Percentiles rank a stretch among this genome's conserved stretches.
Evolutionary conservation across 2,113 vertebrate species (phyloP).

Genomic region (Dromas ardeola): DNA sequence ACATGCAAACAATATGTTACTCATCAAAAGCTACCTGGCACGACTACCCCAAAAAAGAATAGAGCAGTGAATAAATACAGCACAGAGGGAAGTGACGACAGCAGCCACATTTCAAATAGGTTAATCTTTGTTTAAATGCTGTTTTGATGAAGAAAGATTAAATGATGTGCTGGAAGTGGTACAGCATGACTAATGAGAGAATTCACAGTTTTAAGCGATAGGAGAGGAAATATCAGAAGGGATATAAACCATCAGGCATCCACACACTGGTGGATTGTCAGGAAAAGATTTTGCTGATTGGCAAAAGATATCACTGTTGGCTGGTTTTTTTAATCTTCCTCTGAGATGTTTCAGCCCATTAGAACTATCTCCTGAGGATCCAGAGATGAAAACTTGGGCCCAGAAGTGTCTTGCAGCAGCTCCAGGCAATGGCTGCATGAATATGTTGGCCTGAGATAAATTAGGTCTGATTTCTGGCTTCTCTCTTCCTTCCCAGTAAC

Average conservation of each 20-base stretch:
- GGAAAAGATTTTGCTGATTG: not conserved
- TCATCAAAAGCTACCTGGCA: constrained; percentile 55
- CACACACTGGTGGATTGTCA: not conserved
- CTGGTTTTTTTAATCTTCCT: not conserved
- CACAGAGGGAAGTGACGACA: constrained; percentile 7
- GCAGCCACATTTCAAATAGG: constrained; percentile 1
- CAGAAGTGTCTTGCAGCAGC: not conserved
- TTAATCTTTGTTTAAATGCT: constrained; percentile 14
- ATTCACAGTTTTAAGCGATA: not conserved
- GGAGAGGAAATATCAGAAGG: not conserved
- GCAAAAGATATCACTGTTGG: not conserved
- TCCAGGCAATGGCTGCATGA: not conserved
- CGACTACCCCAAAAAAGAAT: not conserved
- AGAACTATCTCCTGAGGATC: not conserved
- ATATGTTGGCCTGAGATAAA: not conserved
- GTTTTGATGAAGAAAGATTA: constrained; percentile 41
- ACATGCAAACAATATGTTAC: not conserved
- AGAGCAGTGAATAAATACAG: not conserved
- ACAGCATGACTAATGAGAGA: constrained; percentile 29
- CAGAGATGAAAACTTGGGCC: not conserved
- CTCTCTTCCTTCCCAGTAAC: not conserved
- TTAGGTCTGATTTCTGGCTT: not conserved
- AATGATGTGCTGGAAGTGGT: constrained; percentile 36
- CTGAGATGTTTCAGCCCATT: not conserved
- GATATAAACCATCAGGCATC: not conserved